These are phyloP conservation scores for Conger conger DNA, from an alignment of 2,113 vertebrate genomes.

Conservation along the genomic window DNA sequence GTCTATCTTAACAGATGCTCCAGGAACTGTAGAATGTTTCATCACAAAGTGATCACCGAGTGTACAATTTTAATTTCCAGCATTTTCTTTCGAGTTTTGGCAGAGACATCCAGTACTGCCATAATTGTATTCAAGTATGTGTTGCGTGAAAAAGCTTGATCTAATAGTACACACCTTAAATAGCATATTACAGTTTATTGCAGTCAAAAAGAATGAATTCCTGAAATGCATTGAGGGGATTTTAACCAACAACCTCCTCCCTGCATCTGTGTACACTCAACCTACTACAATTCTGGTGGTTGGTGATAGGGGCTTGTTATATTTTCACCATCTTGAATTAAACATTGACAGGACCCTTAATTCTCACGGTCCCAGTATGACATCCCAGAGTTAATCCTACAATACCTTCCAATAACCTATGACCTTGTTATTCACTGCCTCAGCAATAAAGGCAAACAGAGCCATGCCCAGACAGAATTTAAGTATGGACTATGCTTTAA, in stretches of 20 bases:
- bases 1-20: too few relatives aligned
- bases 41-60: too few relatives aligned
- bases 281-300: neutral
- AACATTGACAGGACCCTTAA: neutral
- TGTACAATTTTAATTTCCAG: too few relatives aligned
- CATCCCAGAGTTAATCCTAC: neutral
- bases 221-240: neutral
- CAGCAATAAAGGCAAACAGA: neutral
- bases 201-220: neutral
- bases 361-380: neutral
- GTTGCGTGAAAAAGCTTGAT: neutral
- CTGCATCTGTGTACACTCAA: neutral
- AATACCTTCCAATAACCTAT: neutral
- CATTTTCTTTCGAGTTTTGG: neutral
- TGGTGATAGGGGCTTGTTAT: neutral
- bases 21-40: too few relatives aligned
- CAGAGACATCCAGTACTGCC: neutral
- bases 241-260: neutral
- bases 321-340: neutral
- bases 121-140: neutral
- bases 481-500: neutral
- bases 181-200: neutral
- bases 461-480: neutral
- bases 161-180: neutral
- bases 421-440: conserved; percentile 2